Base-by-base conservation (phyloP, 1,140 invertebrate species). In the Sipha flava region DNA sequence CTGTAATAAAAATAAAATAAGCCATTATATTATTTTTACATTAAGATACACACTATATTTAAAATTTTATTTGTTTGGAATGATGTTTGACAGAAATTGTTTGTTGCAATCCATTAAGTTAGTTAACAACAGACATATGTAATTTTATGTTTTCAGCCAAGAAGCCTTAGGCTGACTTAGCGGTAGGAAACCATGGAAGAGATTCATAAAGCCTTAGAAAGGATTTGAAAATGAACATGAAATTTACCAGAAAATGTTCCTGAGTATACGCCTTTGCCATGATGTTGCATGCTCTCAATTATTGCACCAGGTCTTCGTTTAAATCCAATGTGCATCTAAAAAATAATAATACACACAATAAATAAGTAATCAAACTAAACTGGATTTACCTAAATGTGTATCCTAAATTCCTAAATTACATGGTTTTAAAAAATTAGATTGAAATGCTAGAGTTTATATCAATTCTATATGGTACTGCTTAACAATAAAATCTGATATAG, bases 221-320 rank as follows among this genome's bases (percentile, higher is more conserved):
- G 29, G 31, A 77, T 59, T 57, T 57, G 2, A 77, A 52, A 75
- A 75, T 75, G 21, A 75, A 52, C 12, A 75, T 75, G n/a, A 64
- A 47, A 68, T 47, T 70, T 80, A 84, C 83, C 83, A 79, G 81
- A 83, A 80, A 84, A 83, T 31, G 92, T 94, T 47, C 92, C 93
- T 23, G 92, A 94, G 84, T 93, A 94, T 68, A 94, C 92, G 81
- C 95, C 95, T 85, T 95, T 94, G 57, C 95, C 94, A 83, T 96
- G 93, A 84, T 96, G 93, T 84, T 95, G 93, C 94, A 96, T 95
- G 82, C 93, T 94, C 84, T 95, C 93, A 83, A 95, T 95, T 83
- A 95, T 94, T 82, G 94, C 94, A 59, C 93, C 94, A 79, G 92
- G 91, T n/a, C 89, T 73, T 81, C 82, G 77, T 70, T 80, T 82